Base-by-base conservation (phyloP, 2,113 vertebrate genomes). In the Corythornis vintsioides region DNA sequence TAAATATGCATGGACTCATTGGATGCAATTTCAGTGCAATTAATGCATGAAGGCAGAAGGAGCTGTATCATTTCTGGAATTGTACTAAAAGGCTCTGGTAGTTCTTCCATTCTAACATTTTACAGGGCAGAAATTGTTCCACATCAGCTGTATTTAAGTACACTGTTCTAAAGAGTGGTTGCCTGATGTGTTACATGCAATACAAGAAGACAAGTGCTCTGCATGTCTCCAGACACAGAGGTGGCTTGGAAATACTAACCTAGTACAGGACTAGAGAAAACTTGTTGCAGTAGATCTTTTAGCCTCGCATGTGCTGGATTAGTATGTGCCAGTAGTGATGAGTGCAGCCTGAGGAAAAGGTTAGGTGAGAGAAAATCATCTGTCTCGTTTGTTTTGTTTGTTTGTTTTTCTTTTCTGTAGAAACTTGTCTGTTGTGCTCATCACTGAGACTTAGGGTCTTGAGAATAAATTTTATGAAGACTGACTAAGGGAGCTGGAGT, bases 21-120 rank as follows among this genome's bases (percentile, higher is more conserved):
- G 94, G 89, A 92, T 96, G 89, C 93, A 85, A 88, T 97, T 96
- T 96, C 97, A 96, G 83, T 67, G 89, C 93, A 91, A 94, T 96
- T 96, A 95, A 56, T 71, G 8, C 89, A 88, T 77, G 88, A 94
- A 91, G 83, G 70, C 83, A 93, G 89, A 80, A 94, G 76, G 55
- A 75, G 20, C 64, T 57, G 55, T 93, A 8, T 95, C 16, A 38
- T 86, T 91, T 90, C 74, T 93, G 85, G 80, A 91, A 42, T 21
- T 93, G 74, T 84, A 55, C 82, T 64, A 71, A 79, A 83, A 78
- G 61, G 33, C 31, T 48, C 26, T 86, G 70, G n/a, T 92, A 75
- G 60, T 87, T 94, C 70, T 94, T 91, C 63, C 70, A 38, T 92
- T 56, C 8, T 83, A 77, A 72, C 3, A 4, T 83, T 94, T 92